Evolutionary conservation across 2,113 vertebrate species (phyloP).

Genomic region (Atlantisia rogersi): DNA sequence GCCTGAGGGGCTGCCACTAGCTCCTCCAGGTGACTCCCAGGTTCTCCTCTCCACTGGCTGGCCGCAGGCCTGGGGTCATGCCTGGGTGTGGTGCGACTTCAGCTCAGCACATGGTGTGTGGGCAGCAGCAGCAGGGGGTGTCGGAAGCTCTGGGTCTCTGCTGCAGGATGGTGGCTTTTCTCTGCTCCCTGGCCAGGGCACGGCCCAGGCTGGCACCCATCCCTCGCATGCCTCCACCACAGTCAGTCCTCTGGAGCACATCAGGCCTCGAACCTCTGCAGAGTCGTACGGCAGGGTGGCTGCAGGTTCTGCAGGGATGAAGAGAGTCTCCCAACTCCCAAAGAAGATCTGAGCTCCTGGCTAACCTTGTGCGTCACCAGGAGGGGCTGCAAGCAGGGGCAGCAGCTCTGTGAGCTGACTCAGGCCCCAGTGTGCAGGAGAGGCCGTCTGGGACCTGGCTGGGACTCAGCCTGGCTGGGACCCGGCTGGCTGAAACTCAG

Average conservation of each 20-base stretch:
- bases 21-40: not conserved
- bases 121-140: not conserved
- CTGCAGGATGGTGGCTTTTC: not conserved
- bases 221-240: not conserved
- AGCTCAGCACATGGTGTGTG: not conserved
- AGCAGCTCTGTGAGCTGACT: not conserved
- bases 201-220: not conserved
- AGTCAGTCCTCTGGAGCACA: not conserved
- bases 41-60: not conserved
- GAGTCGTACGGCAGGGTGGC: not conserved
- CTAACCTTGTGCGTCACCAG: rapidly evolving
- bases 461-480: not conserved
- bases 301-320: not conserved
- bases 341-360: not conserved
- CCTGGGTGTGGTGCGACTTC: not conserved
- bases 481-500: too few species aligned
- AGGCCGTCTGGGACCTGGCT: not conserved
- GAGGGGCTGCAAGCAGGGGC: not conserved
- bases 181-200: not conserved
- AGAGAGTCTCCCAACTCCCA: not conserved
- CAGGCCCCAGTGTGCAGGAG: not conserved
- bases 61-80: not conserved
- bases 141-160: not conserved
- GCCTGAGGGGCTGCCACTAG: not conserved
- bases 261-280: not conserved